These are phyloP conservation scores for Liopterus haemorrhoidalis DNA, from an alignment of 2,888 invertebrate species.

Conservation along the genomic window DNA sequence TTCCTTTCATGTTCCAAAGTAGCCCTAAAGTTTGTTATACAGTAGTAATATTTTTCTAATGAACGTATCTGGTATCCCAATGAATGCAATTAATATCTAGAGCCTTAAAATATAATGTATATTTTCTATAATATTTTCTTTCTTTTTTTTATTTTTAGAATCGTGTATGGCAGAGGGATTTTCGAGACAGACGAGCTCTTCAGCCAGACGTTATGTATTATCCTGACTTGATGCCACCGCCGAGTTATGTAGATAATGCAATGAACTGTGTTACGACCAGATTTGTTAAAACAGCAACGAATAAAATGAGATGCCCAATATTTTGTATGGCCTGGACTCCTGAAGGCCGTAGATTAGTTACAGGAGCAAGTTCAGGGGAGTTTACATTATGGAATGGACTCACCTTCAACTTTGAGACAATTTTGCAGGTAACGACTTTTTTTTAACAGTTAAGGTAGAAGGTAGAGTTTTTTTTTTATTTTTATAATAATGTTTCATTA, in stretches of 20 bases:
- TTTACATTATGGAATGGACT: conserved; percentile 99
- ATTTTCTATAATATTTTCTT: conserved; percentile 20
- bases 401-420: conserved; percentile 99
- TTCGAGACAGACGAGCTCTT: conserved; percentile 77
- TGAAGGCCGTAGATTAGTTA: conserved; percentile 93
- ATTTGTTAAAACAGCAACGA: conserved; percentile 98
- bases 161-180: conserved; percentile 93
- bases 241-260: conserved; percentile 89
- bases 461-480: too few relatives aligned
- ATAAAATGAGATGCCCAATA: conserved; percentile 99
- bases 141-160: conserved; percentile 51
- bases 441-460: too few relatives aligned
- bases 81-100: neutral
- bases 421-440: conserved; percentile 92
- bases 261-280: conserved; percentile 92
- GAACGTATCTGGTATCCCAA: neutral
- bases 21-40: conserved; percentile 17
- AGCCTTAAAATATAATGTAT: neutral
- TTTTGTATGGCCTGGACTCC: conserved; percentile 99
- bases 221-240: conserved; percentile 88
- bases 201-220: conserved; percentile 96
- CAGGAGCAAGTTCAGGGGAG: conserved; percentile 98
- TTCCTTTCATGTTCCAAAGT: neutral
- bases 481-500: too few relatives aligned
- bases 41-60: neutral